Evolutionary conservation across 1,140 invertebrate species (phyloP).

Genomic region (Bombus impatiens): DNA sequence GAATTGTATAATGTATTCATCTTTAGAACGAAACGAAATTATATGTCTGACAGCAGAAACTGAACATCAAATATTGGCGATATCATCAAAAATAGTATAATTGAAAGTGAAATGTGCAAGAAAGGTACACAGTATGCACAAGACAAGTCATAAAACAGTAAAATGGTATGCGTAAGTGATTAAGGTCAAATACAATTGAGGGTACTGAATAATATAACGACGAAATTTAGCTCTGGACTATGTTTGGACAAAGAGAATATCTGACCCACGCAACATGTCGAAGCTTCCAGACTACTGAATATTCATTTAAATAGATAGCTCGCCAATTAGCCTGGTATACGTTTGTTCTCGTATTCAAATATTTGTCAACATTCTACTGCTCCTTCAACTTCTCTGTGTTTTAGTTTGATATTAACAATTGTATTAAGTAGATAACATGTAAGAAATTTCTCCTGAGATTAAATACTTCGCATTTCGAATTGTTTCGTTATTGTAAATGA

Average conservation of each 20-base stretch:
- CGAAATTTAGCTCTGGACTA: not conserved
- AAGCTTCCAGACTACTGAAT: not conserved
- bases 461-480: too few species aligned
- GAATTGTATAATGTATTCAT: too few species aligned
- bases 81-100: too few species aligned
- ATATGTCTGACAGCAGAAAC: too few species aligned
- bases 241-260: not conserved
- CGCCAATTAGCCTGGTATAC: not conserved
- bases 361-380: not conserved
- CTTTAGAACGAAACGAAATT: too few species aligned
- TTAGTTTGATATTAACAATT: not conserved
- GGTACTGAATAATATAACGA: not conserved
- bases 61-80: too few species aligned
- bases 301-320: slow-evolving; percentile 8
- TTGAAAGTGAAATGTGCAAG: too few species aligned
- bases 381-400: not conserved
- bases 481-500: too few species aligned
- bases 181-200: not conserved
- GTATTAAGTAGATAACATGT: too few species aligned
- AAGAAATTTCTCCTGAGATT: too few species aligned
- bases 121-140: too few species aligned
- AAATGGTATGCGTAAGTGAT: not conserved
- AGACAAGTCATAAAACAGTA: not conserved
- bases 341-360: not conserved
- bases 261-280: not conserved